Percentiles rank a stretch among this genome's conserved stretches.
Evolutionary conservation across 2,113 vertebrate species (phyloP).

Genomic region (Gracilinanus agilis): DNA sequence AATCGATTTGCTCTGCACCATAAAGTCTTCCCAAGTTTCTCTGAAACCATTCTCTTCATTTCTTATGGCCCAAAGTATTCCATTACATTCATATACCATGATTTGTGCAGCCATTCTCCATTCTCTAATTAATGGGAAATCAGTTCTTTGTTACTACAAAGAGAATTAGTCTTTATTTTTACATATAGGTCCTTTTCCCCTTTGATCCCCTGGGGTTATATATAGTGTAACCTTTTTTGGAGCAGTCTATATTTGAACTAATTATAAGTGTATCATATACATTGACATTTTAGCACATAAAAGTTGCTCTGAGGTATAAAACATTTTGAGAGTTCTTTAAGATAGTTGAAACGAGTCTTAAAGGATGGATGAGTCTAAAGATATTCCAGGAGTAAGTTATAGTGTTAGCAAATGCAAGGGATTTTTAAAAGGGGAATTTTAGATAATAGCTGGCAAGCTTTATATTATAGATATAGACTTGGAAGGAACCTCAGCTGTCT

Average conservation of each 20-base stretch:
- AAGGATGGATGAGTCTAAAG: not conserved
- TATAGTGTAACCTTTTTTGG: not conserved
- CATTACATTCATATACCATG: not conserved
- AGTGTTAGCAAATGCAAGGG: not conserved
- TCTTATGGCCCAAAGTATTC: not conserved
- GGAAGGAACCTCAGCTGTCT: too few species aligned
- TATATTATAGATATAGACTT: too few species aligned
- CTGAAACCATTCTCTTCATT: not conserved
- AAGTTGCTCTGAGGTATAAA: not conserved
- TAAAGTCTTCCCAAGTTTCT: not conserved
- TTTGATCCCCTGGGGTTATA: not conserved
- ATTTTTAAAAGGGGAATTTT: not conserved
- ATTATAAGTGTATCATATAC: not conserved
- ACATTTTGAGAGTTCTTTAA: not conserved
- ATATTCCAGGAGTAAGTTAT: not conserved
- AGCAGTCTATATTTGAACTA: not conserved
- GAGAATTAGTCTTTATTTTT: not conserved
- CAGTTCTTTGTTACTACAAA: not conserved
- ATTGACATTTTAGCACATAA: not conserved
- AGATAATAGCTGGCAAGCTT: not conserved
- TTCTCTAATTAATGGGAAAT: not conserved
- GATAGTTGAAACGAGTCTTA: not conserved
- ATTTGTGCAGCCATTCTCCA: not conserved
- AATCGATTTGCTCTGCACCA: not conserved
- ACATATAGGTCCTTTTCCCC: not conserved